Evolutionary conservation across 1,140 invertebrate genomes (phyloP).

Genomic region (Drosophila setifemur): DNA sequence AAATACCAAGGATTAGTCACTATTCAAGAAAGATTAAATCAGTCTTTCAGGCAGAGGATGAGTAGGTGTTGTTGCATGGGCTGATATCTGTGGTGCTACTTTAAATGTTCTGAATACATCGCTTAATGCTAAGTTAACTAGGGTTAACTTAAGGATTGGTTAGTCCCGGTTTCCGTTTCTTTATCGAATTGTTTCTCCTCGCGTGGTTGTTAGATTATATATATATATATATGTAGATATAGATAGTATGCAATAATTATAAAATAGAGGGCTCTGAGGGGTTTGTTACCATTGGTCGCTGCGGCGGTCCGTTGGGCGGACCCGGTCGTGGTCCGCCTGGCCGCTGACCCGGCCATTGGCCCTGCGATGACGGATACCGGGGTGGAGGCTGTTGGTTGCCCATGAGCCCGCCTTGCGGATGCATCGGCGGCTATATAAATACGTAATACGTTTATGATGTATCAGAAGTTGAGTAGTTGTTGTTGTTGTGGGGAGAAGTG

Average conservation of each 20-base stretch:
- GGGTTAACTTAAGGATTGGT: conserved; percentile 67
- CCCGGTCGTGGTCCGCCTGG: conserved; percentile 88
- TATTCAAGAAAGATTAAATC: neutral
- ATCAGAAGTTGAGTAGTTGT: conserved; percentile 30
- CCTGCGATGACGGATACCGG: conserved; percentile 79
- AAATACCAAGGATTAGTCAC: conserved; percentile 18
- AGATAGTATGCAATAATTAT: conserved; percentile 6
- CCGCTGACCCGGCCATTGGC: conserved; percentile 84
- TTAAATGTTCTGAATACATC: conserved; percentile 77
- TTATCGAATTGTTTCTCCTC: conserved; percentile 16
- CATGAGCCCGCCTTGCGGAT: conserved; percentile 78
- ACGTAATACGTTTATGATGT: conserved; percentile 56
- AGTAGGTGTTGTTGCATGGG: conserved; percentile 33
- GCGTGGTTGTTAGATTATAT: conserved; percentile 40
- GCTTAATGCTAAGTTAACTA: conserved; percentile 58
- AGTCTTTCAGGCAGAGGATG: conserved; percentile 1
- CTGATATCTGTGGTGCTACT: conserved; percentile 46
- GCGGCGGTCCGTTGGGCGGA: conserved; percentile 84
- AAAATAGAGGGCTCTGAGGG: conserved; percentile 45
- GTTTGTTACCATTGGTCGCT: conserved; percentile 87
- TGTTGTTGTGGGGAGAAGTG: conserved; percentile 70
- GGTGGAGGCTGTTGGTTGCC: conserved; percentile 83
- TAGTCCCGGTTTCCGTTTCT: conserved; percentile 37
- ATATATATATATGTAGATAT: conserved; percentile 15
- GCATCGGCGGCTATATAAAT: conserved; percentile 78